These are phyloP conservation scores for Terebella lapidaria DNA, from an alignment of 2,888 invertebrate genomes.

Conservation along the genomic window DNA sequence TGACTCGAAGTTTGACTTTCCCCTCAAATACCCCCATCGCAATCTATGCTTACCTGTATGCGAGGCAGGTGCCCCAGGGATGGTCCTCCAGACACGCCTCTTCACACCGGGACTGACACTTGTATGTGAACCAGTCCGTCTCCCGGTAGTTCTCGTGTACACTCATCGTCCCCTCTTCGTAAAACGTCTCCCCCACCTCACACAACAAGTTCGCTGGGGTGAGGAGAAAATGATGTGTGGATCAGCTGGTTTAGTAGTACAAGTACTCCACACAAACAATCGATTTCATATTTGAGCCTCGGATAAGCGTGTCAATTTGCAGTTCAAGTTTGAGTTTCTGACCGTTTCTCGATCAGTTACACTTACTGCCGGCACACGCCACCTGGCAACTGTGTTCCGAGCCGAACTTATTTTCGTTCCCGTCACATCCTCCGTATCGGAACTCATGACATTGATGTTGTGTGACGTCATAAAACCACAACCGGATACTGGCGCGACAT, in stretches of 20 bases:
- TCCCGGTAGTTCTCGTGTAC: slow-evolving; percentile 6
- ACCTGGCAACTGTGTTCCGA: background rate
- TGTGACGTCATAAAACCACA: slow-evolving; percentile 6
- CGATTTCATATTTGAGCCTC: too few relatives aligned
- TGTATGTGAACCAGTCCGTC: background rate
- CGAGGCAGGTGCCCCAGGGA: slow-evolving; percentile 9
- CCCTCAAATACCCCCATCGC: too few relatives aligned
- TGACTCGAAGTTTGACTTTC: too few relatives aligned
- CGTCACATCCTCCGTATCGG: slow-evolving; percentile 7
- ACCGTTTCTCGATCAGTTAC: too few relatives aligned
- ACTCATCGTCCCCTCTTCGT: background rate
- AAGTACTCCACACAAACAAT: too few relatives aligned
- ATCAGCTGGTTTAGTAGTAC: too few relatives aligned
- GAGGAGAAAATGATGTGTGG: too few relatives aligned
- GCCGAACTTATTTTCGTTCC: slow-evolving; percentile 5
- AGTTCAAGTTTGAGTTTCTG: background rate
- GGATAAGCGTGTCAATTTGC: background rate
- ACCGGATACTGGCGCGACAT: slow-evolving; percentile 3
- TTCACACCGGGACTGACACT: background rate
- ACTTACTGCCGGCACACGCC: slow-evolving; percentile 8
- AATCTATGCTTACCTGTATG: too few relatives aligned
- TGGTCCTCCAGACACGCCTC: background rate
- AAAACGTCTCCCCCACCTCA: background rate
- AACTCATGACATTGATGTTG: background rate
- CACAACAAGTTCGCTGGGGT: slow-evolving; percentile 1